A percentile compares a stretch with the other conserved stretches of the same genome.
Evolutionary conservation across 1,140 invertebrate species (phyloP).

Genomic region (Solenopsis invicta): DNA sequence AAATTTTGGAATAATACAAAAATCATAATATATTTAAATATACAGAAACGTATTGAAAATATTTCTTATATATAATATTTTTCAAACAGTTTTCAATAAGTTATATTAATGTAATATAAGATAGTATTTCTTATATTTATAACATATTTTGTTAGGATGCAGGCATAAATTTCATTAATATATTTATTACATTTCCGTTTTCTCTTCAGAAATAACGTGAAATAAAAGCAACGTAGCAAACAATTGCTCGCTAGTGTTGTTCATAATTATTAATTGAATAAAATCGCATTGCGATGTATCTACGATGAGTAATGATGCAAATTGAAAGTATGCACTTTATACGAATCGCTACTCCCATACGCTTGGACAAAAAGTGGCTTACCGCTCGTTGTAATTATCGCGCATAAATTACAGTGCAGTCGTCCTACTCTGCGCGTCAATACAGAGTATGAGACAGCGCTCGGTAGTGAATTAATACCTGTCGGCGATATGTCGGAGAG

Average conservation of each 20-base stretch:
- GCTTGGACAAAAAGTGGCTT: not conserved
- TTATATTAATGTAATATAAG: too few species aligned
- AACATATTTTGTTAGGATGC: too few species aligned
- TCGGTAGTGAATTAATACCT: constrained; percentile 54
- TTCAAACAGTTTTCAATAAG: too few species aligned
- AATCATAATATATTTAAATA: too few species aligned
- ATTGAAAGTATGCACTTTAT: not conserved
- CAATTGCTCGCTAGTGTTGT: not conserved
- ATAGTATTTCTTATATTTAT: too few species aligned
- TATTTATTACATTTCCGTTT: not conserved
- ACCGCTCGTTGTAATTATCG: constrained; percentile 46
- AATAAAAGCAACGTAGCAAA: not conserved
- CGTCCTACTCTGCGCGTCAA: constrained; percentile 27
- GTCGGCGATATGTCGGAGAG: constrained; percentile 35
- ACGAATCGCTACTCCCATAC: not conserved
- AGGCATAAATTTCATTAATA: not conserved
- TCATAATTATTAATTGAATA: not conserved
- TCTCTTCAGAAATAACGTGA: not conserved
- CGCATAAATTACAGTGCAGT: constrained; percentile 47
- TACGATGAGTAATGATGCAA: not conserved
- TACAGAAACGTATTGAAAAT: too few species aligned
- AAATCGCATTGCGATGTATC: not conserved
- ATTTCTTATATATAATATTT: too few species aligned
- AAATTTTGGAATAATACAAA: too few species aligned
- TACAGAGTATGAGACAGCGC: not conserved